Conservation (phyloP, 1,140 invertebrate species). For the Nautilus pompilius region DNA sequence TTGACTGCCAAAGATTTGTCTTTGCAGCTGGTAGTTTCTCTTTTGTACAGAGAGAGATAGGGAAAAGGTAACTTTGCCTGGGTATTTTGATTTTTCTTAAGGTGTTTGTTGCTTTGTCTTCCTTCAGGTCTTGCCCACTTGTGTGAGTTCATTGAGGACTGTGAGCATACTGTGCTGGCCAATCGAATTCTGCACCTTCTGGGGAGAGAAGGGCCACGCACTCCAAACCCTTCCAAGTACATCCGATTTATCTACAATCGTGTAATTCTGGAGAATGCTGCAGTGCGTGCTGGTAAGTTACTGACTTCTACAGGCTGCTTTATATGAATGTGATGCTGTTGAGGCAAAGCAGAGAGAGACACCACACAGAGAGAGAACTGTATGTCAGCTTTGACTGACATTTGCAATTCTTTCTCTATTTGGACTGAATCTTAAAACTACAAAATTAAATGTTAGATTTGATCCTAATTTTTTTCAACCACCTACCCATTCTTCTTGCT, state of each 20-base stretch:
- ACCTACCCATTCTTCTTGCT: too few relatives aligned
- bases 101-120: not conserved
- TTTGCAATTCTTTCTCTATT: too few relatives aligned
- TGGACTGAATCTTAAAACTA: too few relatives aligned
- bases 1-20: too few relatives aligned
- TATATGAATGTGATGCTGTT: too few relatives aligned
- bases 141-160: constrained; percentile 99
- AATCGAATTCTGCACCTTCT: constrained; percentile 95
- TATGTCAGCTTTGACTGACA: too few relatives aligned
- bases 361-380: too few relatives aligned
- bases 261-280: constrained; percentile 93
- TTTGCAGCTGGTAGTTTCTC: too few relatives aligned
- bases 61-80: not conserved
- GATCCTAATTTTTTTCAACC: too few relatives aligned
- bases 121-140: constrained; percentile 80
- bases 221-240: constrained; percentile 89
- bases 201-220: constrained; percentile 93
- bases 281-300: constrained; percentile 71
- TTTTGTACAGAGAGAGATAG: not conserved
- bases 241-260: constrained; percentile 99
- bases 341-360: too few relatives aligned
- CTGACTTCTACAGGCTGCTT: too few relatives aligned
- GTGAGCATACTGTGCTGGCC: constrained; percentile 95
- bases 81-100: not conserved
- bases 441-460: too few relatives aligned